Evolutionary conservation across 2,888 invertebrate genomes (phyloP).

Genomic region (Byasa hedistus): DNA sequence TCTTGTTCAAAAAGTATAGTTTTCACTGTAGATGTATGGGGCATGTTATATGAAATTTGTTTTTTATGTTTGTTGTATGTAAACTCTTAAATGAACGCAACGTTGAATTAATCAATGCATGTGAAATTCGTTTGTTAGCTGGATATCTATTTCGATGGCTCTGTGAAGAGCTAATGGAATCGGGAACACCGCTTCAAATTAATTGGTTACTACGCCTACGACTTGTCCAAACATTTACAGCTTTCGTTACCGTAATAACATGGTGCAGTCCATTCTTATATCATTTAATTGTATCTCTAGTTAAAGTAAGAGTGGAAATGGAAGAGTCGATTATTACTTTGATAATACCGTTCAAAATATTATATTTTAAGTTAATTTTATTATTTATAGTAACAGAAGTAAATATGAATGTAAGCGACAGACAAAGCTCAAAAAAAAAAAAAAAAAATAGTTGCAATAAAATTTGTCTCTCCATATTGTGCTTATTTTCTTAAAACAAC

Average conservation of each 20-base stretch:
- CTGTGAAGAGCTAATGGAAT: conserved; percentile 3
- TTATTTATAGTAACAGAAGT: neutral
- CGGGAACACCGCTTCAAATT: conserved; percentile 4
- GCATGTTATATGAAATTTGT: too few species aligned
- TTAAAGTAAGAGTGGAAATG: too few species aligned
- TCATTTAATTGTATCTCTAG: neutral
- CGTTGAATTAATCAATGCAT: neutral
- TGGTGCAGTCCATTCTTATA: neutral
- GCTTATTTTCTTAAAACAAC: too few species aligned
- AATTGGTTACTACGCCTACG: conserved; percentile 7
- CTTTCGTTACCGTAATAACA: too few species aligned
- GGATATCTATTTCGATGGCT: neutral
- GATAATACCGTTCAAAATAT: neutral
- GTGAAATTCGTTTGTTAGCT: neutral
- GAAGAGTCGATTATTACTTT: too few species aligned
- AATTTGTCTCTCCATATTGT: too few species aligned
- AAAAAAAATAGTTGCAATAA: too few species aligned
- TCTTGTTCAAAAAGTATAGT: too few species aligned
- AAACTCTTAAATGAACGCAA: neutral
- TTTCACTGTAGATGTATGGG: too few species aligned
- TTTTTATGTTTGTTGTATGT: neutral
- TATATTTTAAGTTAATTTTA: neutral
- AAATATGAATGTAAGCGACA: neutral
- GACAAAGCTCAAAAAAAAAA: neutral
- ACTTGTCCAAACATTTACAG: neutral